Percentiles rank a stretch among this genome's conserved stretches.
These are phyloP conservation scores for Gasterosteus nipponicus DNA, from an alignment of 2,113 vertebrate species.

Conservation along the genomic window DNA sequence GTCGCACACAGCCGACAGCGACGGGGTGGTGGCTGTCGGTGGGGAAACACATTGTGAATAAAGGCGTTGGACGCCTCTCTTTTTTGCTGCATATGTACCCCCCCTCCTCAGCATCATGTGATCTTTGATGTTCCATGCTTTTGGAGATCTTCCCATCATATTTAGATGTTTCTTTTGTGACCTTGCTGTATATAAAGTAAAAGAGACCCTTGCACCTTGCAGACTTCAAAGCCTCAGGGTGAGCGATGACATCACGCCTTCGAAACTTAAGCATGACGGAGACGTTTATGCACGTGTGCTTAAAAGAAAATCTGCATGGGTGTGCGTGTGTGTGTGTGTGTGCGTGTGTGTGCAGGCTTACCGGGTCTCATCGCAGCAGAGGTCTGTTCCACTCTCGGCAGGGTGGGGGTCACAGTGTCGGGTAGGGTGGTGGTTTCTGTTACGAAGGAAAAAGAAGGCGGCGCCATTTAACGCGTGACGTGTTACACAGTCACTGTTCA, in stretches of 20 bases:
- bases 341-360: constrained; percentile 30
- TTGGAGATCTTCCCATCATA: constrained; percentile 18
- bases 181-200: constrained; percentile 11
- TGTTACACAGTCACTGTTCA: neutral
- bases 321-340: constrained; percentile 11
- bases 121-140: neutral
- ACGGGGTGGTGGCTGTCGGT: constrained; percentile 76
- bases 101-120: neutral
- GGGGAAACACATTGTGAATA: constrained; percentile 25
- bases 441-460: constrained; percentile 9
- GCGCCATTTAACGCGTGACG: too few relatives aligned
- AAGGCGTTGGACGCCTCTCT: neutral
- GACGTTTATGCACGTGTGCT: too few relatives aligned
- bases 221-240: constrained; percentile 60
- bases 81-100: neutral
- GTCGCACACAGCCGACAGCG: constrained; percentile 90
- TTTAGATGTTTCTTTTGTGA: constrained; percentile 32
- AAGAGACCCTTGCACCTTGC: constrained; percentile 42
- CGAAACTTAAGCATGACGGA: constrained; percentile 74
- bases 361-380: constrained; percentile 81
- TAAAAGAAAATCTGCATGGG: constrained; percentile 15
- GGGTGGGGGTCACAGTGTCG: constrained; percentile 88
- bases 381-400: constrained; percentile 86
- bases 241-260: constrained; percentile 70
- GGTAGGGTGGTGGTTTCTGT: constrained; percentile 88